Evolutionary conservation across 2,888 invertebrate genomes (phyloP), one percentile per base, ranked within the genome.

Genomic region (Metallyticus violacea): DNA sequence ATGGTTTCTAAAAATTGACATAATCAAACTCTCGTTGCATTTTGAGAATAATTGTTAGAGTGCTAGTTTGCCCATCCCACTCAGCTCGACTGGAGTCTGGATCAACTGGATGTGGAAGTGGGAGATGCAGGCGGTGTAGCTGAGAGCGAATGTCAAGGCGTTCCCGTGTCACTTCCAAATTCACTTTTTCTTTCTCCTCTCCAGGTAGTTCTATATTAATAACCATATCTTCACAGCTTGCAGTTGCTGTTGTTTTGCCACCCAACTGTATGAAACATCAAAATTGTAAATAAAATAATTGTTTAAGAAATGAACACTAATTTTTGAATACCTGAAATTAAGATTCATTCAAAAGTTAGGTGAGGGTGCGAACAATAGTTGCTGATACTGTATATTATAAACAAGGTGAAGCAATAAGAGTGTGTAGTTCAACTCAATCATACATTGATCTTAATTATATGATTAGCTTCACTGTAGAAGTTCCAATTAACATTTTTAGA

Each of bases 191-290:
- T 80, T 94, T 94, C 88, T 94, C 94, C 90, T 97, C 97, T 2
- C 94, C 96, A 0, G 97, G 96, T 91, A 98, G 92, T 89, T 94
- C 92, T 25, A 98, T 94, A 87, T 94, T 93, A 28, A 98, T 93
- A n/a, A 97, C 93, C 92, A 98, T 95, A 91, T 97, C 96, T 91
- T 98, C 98, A 92, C 98, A 98, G 90, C 97, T 97, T 3, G 97
- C 94, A 0, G 97, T 95, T 1, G 95, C 93, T 26, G 96, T 94
- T 0, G 96, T 96, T 91, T 97, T 97, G 88, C 95, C 95, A 0
- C 96, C 95, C 93, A 97, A 96, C 96, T 97, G 92, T 85, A 91
- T 90, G 88, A 88, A 83, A 4, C 9, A 15, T 15, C 40, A 15
- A 62, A 4, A n/a, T n/a, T n/a, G n/a, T n/a, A n/a, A n/a, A n/a